Base-by-base conservation (phyloP, 2,797 vertebrate genomes). In the Premnoplex brunnescens region DNA sequence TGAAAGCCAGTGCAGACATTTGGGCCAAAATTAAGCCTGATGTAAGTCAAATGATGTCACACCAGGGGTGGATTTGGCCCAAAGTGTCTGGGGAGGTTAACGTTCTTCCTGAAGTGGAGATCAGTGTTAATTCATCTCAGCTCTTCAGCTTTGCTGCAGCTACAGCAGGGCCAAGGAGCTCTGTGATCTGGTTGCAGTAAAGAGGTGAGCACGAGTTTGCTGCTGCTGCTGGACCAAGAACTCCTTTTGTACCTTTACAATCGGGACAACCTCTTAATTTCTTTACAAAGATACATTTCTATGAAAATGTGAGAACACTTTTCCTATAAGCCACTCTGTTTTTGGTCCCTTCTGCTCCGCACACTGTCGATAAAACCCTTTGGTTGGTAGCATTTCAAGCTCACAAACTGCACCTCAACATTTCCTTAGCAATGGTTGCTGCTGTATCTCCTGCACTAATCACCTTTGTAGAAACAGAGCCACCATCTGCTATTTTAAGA, bases 11-110 rank as follows among this genome's bases (percentile, higher is more conserved):
- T 22, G 68, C 43, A 85, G 43, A n/a, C 63, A 92, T 91, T 30
- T 81, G n/a, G 59, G 48, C 68, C 76, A 89, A 94, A 92, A 91
- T 80, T 22, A 92, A 82, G 51, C 26, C 79, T 92, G 36, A 62
- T 64, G 54, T 83, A 85, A 91, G 26, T 81, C 58, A 77, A 83
- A 22, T 28, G 26, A 52, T 75, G 54, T 85, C 51, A 88, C 51
- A 49, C 3, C 36, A 78, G 22, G 32, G 54, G 80, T 36, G 66
- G 64, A 91, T 89, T 81, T 81, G 69, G 69, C 39, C 41, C 37
- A 72, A 55, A 58, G 22, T 30, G 36, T 51, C 76, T 62, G 51
- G 16, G 21, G 66, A 88, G 37, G n/a, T 59, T 54, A 78, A 88
- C 66, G 12, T 4, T 85, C 51, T 68, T 80, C 75, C 68, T 73